phyloP scores from a whole-genome alignment of 1,140 invertebrate species.

The Paraescarpia echinospica region DNA sequence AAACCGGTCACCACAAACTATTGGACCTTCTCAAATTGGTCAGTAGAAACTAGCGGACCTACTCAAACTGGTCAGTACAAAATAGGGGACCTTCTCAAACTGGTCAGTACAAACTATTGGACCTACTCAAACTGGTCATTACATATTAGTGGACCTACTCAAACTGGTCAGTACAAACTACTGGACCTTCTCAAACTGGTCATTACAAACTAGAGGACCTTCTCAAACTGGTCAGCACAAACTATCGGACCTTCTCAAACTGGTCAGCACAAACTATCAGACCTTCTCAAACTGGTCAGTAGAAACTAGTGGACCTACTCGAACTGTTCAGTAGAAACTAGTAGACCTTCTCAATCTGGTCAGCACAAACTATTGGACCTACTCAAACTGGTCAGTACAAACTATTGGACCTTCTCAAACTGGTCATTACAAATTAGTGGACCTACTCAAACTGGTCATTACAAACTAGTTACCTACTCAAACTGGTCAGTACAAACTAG shows the following conservation, averaged over 20 bases:
- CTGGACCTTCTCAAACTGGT: constrained; percentile 36
- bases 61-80: background rate
- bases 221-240: too few relatives aligned
- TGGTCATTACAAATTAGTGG: constrained; percentile 47
- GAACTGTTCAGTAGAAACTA: too few relatives aligned
- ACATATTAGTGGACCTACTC: constrained; percentile 45
- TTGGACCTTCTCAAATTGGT: too few relatives aligned
- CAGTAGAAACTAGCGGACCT: constrained; percentile 48
- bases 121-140: too few relatives aligned
- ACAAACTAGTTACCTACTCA: constrained; percentile 18
- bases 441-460: constrained; percentile 31
- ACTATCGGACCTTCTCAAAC: constrained; percentile 40
- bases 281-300: constrained; percentile 39
- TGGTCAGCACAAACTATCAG: background rate
- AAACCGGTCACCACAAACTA: too few relatives aligned
- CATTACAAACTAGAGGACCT: too few relatives aligned
- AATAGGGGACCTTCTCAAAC: constrained; percentile 27
- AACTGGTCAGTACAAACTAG: too few relatives aligned
- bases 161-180: background rate
- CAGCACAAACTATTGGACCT: background rate
- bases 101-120: too few relatives aligned
- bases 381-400: constrained; percentile 44
- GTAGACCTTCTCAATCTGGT: constrained; percentile 36
- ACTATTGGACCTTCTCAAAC: too few relatives aligned
- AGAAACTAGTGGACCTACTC: too few relatives aligned